Conservation (phyloP, 2,888 invertebrate genomes). For the Tortrix viridana region DNA sequence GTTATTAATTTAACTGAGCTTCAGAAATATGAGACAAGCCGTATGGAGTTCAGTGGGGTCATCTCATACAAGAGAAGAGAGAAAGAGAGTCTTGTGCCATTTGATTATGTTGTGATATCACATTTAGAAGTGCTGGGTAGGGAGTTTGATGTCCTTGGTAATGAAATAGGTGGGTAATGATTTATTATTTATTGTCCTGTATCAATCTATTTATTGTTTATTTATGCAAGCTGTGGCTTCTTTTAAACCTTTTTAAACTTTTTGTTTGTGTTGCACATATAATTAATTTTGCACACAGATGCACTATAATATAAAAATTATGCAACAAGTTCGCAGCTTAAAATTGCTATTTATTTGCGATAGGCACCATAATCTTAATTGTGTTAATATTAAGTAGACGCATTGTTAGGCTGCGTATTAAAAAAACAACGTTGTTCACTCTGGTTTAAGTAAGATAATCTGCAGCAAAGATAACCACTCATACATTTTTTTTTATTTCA, state of each 20-base stretch:
- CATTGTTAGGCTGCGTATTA: no score
- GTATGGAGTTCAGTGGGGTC: slow-evolving; percentile 58
- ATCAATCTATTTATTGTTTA: no score
- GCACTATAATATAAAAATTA: not conserved
- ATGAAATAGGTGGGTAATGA: slow-evolving; percentile 49
- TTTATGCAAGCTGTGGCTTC: no score
- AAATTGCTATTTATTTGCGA: not conserved
- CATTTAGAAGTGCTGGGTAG: slow-evolving; percentile 56
- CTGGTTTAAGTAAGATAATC: not conserved
- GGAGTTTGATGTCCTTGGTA: slow-evolving; percentile 60
- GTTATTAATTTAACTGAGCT: slow-evolving; percentile 60
- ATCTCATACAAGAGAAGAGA: slow-evolving; percentile 54
- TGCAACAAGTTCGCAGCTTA: not conserved
- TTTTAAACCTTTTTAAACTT: not conserved
- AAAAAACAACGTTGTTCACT: not conserved
- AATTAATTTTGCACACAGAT: not conserved
- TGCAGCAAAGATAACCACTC: slow-evolving; percentile 15
- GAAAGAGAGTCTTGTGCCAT: slow-evolving; percentile 57
- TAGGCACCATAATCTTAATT: not conserved
- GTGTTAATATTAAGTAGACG: no score
- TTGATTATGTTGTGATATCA: slow-evolving; percentile 59
- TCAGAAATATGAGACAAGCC: slow-evolving; percentile 49
- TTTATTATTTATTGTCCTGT: not conserved
- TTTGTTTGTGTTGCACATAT: not conserved
- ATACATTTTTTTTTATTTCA: slow-evolving; percentile 46